phyloP scores from a whole-genome alignment of 2,888 invertebrate species.

The Euzophera pinguis region DNA sequence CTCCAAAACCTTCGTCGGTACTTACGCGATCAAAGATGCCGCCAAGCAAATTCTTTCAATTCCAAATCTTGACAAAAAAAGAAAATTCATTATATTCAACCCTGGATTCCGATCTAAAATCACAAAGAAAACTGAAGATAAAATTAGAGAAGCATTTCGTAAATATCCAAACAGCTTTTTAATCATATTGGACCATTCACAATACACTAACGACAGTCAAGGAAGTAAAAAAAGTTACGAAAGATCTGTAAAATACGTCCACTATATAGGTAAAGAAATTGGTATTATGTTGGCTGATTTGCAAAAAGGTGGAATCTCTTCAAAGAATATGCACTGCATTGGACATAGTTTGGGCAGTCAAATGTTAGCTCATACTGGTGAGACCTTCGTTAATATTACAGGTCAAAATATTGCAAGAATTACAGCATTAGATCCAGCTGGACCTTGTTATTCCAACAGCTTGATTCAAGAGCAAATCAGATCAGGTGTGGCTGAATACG shows the following conservation, averaged over 20 bases:
- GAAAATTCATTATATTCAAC: slow-evolving; percentile 57
- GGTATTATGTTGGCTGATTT: slow-evolving; percentile 49
- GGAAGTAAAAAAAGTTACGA: slow-evolving; percentile 61
- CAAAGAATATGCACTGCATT: slow-evolving; percentile 58
- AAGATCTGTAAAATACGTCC: slow-evolving; percentile 58
- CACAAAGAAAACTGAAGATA: slow-evolving; percentile 53
- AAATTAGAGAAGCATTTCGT: slow-evolving; percentile 53
- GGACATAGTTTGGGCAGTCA: slow-evolving; percentile 69
- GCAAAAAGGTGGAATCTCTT: slow-evolving; percentile 43
- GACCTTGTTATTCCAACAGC: slow-evolving; percentile 65
- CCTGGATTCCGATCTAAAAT: slow-evolving; percentile 64
- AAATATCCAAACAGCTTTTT: slow-evolving; percentile 58
- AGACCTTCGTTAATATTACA: slow-evolving; percentile 44
- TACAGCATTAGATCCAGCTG: slow-evolving; percentile 67
- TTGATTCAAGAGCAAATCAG: slow-evolving; percentile 66
- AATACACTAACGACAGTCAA: slow-evolving; percentile 56
- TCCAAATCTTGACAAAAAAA: slow-evolving; percentile 43
- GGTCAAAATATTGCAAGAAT: slow-evolving; percentile 51
- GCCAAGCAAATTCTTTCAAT: slow-evolving; percentile 48
- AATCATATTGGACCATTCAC: slow-evolving; percentile 67
- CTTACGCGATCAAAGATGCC: slow-evolving; percentile 48
- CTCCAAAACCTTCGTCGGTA: slow-evolving; percentile 34
- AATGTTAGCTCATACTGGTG: slow-evolving; percentile 57
- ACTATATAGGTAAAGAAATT: slow-evolving; percentile 62
- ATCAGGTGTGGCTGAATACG: slow-evolving; percentile 77